Base-by-base conservation (phyloP, 2,888 invertebrate species). In the Ormyrus labotus region DNA sequence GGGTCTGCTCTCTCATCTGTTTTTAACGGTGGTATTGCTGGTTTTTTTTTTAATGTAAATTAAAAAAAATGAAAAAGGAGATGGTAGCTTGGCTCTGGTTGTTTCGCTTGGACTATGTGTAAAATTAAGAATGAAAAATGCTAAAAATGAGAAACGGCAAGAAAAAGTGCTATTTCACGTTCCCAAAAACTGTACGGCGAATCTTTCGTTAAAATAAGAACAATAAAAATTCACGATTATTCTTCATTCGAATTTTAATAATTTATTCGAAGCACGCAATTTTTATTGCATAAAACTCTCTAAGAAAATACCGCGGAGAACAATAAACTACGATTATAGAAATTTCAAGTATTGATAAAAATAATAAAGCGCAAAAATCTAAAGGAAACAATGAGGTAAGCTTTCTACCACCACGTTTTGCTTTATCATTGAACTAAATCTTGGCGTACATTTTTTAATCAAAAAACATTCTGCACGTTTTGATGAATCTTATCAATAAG, bases 361-460 rank as follows among this genome's bases (percentile, higher is more conserved):
- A 51, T 69, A 34, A 13, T 11, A 70, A 61, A 19, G 67, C 55
- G 70, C 34, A 69, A 45, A 65, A 55, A 64, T 57, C 34, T 57
- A 19, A 53, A 53, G 5, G n/a, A 73, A 73, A 47, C 72, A 61
- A 63, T 47, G 48, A 64, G 34, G 8, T 5, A 63, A 4, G 10
- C 19, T 71, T 51, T 8, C 50, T 10, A 3, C 8, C 55, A 64
- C 19, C 9, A 48, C 6, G 19, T 58, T 70, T 11, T 5, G 5
- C n/a, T 13, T 64, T 70, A 77, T 70, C 69, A 8, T 0, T 70
- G 70, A 64, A 77, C 70, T 77, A 77, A 50, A 77, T 70, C 70
- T 57, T 48, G 47, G 34, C 1, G 57, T 13, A 11, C 34, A 57
- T 57, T 70, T 70, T 77, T 70, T 55, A 69, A 69, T 76, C 34